Evolutionary conservation across 2,797 vertebrate species (phyloP).

Genomic region (Malacoraja senta): DNA sequence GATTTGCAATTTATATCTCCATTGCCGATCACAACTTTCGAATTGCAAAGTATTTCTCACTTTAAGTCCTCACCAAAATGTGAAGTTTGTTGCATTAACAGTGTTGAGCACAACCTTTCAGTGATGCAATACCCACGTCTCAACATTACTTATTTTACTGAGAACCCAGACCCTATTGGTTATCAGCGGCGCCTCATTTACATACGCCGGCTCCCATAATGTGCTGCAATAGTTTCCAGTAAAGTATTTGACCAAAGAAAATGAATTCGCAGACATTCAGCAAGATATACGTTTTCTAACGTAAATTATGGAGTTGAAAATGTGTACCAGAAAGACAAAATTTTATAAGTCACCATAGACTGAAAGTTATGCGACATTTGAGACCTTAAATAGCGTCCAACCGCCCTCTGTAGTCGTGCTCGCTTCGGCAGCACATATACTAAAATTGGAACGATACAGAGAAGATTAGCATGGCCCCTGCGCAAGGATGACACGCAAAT

Average conservation of each 20-base stretch:
- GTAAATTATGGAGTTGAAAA: background rate
- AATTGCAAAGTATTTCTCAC: background rate
- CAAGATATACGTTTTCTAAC: no score
- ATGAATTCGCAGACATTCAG: no score
- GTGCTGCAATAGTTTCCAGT: background rate
- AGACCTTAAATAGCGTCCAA: background rate
- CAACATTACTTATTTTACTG: background rate
- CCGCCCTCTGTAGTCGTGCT: accelerated
- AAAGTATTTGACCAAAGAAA: background rate
- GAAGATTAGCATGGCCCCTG: constrained; percentile 25
- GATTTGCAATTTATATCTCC: background rate
- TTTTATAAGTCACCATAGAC: no score
- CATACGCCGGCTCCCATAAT: background rate
- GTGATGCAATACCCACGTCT: background rate
- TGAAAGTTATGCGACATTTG: accelerated
- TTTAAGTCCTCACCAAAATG: background rate
- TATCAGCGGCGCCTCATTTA: background rate
- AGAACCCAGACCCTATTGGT: background rate
- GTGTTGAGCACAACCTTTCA: background rate
- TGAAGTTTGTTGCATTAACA: background rate
- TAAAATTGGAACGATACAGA: constrained; percentile 35
- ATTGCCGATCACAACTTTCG: background rate
- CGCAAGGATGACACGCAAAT: constrained; percentile 20
- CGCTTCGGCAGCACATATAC: constrained; percentile 31
- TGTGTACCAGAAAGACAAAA: background rate